Percentiles rank a stretch among this genome's conserved stretches.
These are phyloP conservation scores for Tragulus kanchil DNA, from an alignment of 2,113 vertebrate species.

Conservation along the genomic window DNA sequence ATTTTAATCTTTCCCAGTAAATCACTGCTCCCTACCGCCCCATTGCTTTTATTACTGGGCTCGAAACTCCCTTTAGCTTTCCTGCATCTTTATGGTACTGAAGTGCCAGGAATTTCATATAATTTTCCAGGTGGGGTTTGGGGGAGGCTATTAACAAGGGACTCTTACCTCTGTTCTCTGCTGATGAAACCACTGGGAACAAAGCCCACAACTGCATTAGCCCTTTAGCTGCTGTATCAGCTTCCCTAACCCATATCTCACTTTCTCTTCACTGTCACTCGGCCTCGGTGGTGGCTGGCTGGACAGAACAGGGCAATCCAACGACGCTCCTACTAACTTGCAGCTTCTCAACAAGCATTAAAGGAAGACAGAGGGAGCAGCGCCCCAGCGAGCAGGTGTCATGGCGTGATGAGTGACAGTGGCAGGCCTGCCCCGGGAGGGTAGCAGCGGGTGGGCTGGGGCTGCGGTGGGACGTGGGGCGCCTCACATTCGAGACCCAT, in stretches of 20 bases:
- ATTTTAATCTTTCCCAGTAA: constrained; percentile 83
- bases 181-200: constrained; percentile 70
- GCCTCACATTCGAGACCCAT: background rate
- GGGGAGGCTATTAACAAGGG: constrained; percentile 63
- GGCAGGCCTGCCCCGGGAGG: background rate
- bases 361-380: background rate
- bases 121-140: constrained; percentile 69
- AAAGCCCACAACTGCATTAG: constrained; percentile 77
- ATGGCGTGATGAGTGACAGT: background rate
- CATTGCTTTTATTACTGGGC: constrained; percentile 78
- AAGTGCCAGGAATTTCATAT: constrained; percentile 73
- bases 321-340: background rate
- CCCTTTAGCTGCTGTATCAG: constrained; percentile 60
- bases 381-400: background rate
- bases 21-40: constrained; percentile 75
- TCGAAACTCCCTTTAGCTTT: constrained; percentile 74
- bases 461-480: background rate
- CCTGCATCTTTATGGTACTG: constrained; percentile 73
- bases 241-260: constrained; percentile 28
- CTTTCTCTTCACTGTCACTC: background rate
- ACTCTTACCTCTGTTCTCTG: constrained; percentile 51
- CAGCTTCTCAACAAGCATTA: background rate
- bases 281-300: background rate
- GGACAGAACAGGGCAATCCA: background rate
- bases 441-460: fast-evolving